These are phyloP conservation scores for Stegana nigrithorax DNA, from an alignment of 2,888 invertebrate species.

Conservation along the genomic window DNA sequence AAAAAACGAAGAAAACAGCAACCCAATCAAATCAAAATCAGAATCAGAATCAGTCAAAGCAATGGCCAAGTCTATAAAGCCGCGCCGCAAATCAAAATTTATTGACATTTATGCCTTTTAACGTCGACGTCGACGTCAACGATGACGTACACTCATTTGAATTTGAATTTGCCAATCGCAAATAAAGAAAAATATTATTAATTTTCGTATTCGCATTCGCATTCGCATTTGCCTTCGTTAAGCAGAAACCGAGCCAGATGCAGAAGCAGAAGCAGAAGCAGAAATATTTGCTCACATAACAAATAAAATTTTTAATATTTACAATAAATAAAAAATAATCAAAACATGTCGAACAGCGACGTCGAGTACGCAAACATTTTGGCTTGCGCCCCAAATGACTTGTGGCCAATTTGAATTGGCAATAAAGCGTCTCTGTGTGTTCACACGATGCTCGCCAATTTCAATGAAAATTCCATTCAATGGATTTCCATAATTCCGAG, in stretches of 20 bases:
- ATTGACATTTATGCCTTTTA: background rate
- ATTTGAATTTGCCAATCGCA: background rate
- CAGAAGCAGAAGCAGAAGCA: background rate
- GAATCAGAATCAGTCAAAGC: too few relatives aligned
- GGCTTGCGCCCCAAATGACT: background rate
- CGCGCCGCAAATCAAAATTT: slow-evolving; percentile 1
- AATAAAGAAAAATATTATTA: background rate
- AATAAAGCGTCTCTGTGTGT: too few relatives aligned
- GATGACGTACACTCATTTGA: too few relatives aligned
- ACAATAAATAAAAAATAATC: background rate
- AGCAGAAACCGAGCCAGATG: too few relatives aligned
- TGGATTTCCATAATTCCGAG: too few relatives aligned
- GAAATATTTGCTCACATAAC: background rate
- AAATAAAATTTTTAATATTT: background rate
- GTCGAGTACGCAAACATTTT: background rate
- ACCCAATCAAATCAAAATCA: too few relatives aligned
- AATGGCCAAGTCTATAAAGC: too few relatives aligned
- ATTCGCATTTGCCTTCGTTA: too few relatives aligned
- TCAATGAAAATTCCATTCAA: too few relatives aligned
- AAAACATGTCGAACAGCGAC: background rate
- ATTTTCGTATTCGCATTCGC: too few relatives aligned
- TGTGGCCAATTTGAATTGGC: background rate
- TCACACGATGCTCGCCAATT: too few relatives aligned
- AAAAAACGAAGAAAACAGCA: background rate
- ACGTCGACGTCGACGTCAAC: background rate